A percentile compares a stretch with the other conserved stretches of the same genome.
phyloP scores from a whole-genome alignment of 2,113 vertebrate genomes.

The Elephantulus edwardii region DNA sequence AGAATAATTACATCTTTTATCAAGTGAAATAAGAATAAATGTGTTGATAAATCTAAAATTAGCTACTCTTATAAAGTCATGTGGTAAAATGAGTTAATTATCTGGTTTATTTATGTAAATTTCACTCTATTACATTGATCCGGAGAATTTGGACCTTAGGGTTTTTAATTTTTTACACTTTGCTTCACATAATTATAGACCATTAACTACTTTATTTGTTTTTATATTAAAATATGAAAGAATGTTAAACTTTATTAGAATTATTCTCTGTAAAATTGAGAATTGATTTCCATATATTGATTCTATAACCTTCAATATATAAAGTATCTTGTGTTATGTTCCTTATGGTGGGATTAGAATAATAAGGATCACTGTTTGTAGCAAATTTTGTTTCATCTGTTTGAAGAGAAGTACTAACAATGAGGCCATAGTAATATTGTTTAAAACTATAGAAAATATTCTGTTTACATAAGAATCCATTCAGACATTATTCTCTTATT shows the following conservation, averaged over 20 bases:
- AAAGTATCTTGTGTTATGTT: background rate
- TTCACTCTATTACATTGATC: background rate
- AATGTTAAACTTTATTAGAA: background rate
- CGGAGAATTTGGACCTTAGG: background rate
- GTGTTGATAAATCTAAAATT: background rate
- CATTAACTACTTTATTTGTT: background rate
- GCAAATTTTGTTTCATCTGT: constrained; percentile 31
- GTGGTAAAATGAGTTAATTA: constrained; percentile 43
- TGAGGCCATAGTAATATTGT: background rate
- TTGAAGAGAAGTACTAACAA: constrained; percentile 11
- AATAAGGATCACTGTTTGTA: background rate
- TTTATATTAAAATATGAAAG: constrained; percentile 12
- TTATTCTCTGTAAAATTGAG: background rate
- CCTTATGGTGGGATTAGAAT: background rate
- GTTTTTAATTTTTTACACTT: background rate
- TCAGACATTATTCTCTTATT: background rate
- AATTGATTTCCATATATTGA: background rate
- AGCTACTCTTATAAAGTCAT: background rate
- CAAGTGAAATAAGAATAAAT: constrained; percentile 8
- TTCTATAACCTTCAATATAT: background rate
- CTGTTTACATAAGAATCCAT: background rate
- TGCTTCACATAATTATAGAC: background rate
- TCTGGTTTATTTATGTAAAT: constrained; percentile 24
- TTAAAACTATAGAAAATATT: constrained; percentile 27
- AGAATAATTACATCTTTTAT: constrained; percentile 12